Percentiles rank a stretch among this genome's conserved stretches.
Conservation (phyloP, 2,888 invertebrate species). For the Saturnia japonica region DNA sequence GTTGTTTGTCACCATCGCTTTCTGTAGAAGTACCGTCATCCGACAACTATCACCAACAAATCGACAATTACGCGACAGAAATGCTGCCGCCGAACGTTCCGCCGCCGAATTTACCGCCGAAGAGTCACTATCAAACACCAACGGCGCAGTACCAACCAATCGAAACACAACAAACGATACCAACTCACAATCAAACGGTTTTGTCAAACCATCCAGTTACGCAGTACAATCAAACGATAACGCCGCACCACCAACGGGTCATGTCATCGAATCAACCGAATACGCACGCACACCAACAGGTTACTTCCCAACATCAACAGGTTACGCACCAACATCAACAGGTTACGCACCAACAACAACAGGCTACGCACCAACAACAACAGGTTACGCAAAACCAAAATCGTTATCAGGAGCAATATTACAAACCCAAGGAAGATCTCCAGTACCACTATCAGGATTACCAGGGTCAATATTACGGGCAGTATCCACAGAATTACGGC, state of each 20-base stretch:
- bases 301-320: neutral
- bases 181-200: slow-evolving; percentile 26
- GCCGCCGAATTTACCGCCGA: slow-evolving; percentile 63
- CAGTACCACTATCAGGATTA: slow-evolving; percentile 62
- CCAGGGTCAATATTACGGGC: slow-evolving; percentile 47
- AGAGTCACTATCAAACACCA: slow-evolving; percentile 70
- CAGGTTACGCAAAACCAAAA: slow-evolving; percentile 33
- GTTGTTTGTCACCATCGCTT: slow-evolving; percentile 39
- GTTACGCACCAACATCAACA: slow-evolving; percentile 18
- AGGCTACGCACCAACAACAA: slow-evolving; percentile 9
- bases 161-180: slow-evolving; percentile 35
- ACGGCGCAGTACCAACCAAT: slow-evolving; percentile 39
- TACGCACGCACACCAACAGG: slow-evolving; percentile 29
- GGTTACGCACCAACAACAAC: slow-evolving; percentile 6
- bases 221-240: slow-evolving; percentile 14
- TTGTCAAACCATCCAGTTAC: slow-evolving; percentile 1
- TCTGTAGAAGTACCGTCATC: slow-evolving; percentile 61
- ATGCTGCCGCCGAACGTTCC: slow-evolving; percentile 62
- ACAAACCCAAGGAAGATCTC: slow-evolving; percentile 37
- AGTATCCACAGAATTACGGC: slow-evolving; percentile 51
- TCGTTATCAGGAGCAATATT: slow-evolving; percentile 43
- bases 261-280: slow-evolving; percentile 18
- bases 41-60: slow-evolving; percentile 77
- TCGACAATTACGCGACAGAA: slow-evolving; percentile 74
- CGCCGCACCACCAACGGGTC: slow-evolving; percentile 30